A percentile compares a stretch with the other conserved stretches of the same genome.
Evolutionary conservation across 2,888 invertebrate genomes (phyloP).

Genomic region (Tiphia femorata): DNA sequence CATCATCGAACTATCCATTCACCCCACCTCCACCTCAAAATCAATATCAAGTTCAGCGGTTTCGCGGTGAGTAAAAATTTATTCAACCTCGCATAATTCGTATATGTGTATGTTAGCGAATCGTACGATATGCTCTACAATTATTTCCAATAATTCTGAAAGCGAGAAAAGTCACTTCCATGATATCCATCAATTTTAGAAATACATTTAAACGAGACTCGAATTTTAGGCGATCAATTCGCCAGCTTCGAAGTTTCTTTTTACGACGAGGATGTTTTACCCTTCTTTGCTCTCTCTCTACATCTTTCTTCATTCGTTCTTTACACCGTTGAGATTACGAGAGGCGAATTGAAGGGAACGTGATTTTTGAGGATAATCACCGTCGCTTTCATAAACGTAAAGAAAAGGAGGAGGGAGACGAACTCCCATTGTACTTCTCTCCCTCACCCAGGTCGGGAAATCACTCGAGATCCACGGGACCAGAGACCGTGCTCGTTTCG

Average conservation of each 20-base stretch:
- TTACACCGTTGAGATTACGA: neutral
- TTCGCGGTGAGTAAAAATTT: constrained; percentile 1
- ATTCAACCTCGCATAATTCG: too few relatives aligned
- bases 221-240: too few relatives aligned
- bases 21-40: constrained; percentile 54
- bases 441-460: neutral
- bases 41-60: constrained; percentile 18
- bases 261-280: too few relatives aligned
- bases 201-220: too few relatives aligned
- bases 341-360: neutral
- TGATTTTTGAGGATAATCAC: neutral
- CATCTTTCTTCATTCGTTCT: neutral
- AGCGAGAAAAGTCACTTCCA: too few relatives aligned
- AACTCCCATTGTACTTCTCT: neutral
- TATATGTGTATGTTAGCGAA: too few relatives aligned
- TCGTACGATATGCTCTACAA: too few relatives aligned
- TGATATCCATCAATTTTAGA: too few relatives aligned
- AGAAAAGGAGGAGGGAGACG: neutral
- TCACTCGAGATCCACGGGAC: neutral
- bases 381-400: neutral
- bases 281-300: neutral
- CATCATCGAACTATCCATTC: constrained; percentile 59
- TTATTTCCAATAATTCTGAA: too few relatives aligned
- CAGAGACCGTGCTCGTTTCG: neutral
- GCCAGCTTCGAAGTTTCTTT: too few relatives aligned